phyloP scores from a whole-genome alignment of 1,140 invertebrate genomes.

The Cyclina sinensis region DNA sequence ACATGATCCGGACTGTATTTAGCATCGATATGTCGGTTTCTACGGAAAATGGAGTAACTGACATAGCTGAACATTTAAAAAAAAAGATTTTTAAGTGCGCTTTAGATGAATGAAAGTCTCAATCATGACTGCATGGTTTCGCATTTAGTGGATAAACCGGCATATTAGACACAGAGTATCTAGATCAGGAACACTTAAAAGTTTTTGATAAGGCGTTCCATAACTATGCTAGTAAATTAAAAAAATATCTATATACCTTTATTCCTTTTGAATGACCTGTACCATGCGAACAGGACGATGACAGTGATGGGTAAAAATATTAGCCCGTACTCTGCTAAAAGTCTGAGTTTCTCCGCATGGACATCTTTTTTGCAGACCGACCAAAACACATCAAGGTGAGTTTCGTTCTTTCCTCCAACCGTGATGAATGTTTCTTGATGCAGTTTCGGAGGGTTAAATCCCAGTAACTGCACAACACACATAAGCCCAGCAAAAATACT shows the following conservation, averaged over 20 bases:
- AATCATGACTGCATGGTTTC: too few species aligned
- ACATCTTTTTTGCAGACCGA: conserved; percentile 34
- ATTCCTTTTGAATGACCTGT: neutral
- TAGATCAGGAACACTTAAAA: too few species aligned
- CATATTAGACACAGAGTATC: too few species aligned
- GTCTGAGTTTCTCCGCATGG: neutral
- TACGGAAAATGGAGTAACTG: too few species aligned
- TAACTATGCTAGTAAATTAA: too few species aligned
- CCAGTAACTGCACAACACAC: neutral
- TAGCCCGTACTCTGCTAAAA: conserved; percentile 26
- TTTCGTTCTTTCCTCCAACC: neutral
- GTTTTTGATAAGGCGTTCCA: too few species aligned
- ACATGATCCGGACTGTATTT: too few species aligned
- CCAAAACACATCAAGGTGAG: conserved; percentile 48
- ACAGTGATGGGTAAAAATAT: conserved; percentile 40
- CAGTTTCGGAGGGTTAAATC: neutral
- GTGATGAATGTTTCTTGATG: conserved; percentile 1
- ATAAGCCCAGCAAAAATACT: conserved; percentile 23
- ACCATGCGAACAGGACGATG: conserved; percentile 19
- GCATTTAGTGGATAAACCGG: too few species aligned
- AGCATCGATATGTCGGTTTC: too few species aligned
- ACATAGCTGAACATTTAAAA: too few species aligned
- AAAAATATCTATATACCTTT: neutral
- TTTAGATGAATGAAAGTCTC: too few species aligned
- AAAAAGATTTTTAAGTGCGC: too few species aligned